A percentile compares a stretch with the other conserved stretches of the same genome.
phyloP scores from a whole-genome alignment of 2,113 vertebrate genomes.

The Prionailurus bengalensis region DNA sequence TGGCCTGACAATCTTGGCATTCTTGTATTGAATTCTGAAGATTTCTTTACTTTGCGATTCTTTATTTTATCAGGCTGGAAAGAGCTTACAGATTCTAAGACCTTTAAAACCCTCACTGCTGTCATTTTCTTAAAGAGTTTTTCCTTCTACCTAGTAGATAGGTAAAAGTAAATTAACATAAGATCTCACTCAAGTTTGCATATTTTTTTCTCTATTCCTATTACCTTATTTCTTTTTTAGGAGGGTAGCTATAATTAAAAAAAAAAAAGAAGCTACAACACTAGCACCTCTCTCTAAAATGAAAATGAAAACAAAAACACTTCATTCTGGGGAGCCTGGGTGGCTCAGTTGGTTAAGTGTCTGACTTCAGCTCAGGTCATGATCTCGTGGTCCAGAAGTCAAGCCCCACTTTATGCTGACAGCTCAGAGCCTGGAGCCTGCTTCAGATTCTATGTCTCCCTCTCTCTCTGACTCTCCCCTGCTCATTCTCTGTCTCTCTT shows the following conservation, averaged over 20 bases:
- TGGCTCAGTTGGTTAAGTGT: too few relatives aligned
- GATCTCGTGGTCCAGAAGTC: too few relatives aligned
- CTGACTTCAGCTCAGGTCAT: too few relatives aligned
- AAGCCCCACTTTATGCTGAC: too few relatives aligned
- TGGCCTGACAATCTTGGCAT: neutral
- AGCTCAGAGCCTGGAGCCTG: too few relatives aligned
- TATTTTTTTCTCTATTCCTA: neutral
- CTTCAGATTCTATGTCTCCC: too few relatives aligned
- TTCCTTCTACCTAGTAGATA: neutral
- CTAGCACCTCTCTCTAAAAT: neutral
- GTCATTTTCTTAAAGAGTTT: slow-evolving; percentile 21
- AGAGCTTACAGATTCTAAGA: slow-evolving; percentile 10
- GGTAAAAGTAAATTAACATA: neutral
- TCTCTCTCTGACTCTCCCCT: too few relatives aligned
- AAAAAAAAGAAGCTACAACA: neutral
- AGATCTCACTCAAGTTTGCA: neutral
- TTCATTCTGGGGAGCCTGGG: neutral
- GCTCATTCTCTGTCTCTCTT: too few relatives aligned
- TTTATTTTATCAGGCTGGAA: slow-evolving; percentile 7
- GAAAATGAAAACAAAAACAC: neutral
- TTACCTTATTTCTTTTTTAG: neutral
- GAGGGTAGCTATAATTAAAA: neutral
- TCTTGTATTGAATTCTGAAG: neutral
- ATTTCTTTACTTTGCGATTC: neutral
- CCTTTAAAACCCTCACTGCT: neutral